A percentile compares a stretch with the other conserved stretches of the same genome.
These are phyloP conservation scores for Theocolax elegans DNA, from an alignment of 1,140 invertebrate species.

Conservation along the genomic window DNA sequence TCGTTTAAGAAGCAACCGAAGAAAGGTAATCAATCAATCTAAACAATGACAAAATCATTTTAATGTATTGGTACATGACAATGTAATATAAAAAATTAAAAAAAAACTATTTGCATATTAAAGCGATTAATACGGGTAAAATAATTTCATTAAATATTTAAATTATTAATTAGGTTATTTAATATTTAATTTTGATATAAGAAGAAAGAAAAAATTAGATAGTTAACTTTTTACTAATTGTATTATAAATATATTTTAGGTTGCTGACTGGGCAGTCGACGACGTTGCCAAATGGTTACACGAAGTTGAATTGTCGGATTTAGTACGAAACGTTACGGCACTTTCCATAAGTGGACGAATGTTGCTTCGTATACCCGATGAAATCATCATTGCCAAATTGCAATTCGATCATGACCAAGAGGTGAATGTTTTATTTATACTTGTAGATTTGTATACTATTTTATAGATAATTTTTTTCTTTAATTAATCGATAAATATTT, in stretches of 20 bases:
- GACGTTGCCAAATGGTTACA: constrained; percentile 75
- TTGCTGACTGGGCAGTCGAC: constrained; percentile 70
- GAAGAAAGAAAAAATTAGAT: no score
- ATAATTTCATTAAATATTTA: no score
- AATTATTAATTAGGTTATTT: no score
- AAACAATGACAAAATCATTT: no score
- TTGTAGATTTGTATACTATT: no score
- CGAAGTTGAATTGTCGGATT: constrained; percentile 69
- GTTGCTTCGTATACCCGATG: constrained; percentile 69
- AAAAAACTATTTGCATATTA: no score
- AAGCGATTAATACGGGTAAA: neutral
- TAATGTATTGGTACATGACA: neutral
- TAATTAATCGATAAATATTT: neutral
- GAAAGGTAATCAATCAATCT: constrained; percentile 47
- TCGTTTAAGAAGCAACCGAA: constrained; percentile 54
- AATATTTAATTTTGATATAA: no score
- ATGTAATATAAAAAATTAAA: no score
- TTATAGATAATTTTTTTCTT: no score
- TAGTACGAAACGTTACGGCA: constrained; percentile 65
- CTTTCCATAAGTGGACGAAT: constrained; percentile 72
- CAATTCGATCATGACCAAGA: constrained; percentile 61
- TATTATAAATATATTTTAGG: no score
- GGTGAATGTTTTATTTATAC: constrained; percentile 41
- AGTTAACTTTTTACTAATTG: no score
- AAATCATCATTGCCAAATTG: constrained; percentile 67